Evolutionary conservation across 1,140 invertebrate species (phyloP).

Genomic region (Metaphire vulgaris): DNA sequence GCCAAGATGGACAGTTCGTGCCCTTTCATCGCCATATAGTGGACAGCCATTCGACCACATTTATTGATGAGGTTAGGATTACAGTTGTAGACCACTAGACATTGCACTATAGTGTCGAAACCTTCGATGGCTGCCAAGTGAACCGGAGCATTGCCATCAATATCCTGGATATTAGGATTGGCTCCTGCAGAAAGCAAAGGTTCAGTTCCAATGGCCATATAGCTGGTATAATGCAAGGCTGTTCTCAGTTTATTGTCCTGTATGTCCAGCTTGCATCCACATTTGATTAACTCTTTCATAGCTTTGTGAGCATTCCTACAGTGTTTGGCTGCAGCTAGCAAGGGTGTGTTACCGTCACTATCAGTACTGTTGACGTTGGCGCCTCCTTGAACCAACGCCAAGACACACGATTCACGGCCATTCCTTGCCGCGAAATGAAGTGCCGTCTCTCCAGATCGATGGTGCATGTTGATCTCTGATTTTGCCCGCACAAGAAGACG

Average conservation of each 20-base stretch:
- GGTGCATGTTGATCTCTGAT: constrained; percentile 27
- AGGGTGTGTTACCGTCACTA: constrained; percentile 38
- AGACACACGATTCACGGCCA: constrained; percentile 36
- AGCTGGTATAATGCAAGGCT: constrained; percentile 42
- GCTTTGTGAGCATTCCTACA: constrained; percentile 31
- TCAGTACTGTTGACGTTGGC: constrained; percentile 36
- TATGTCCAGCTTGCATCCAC: constrained; percentile 35
- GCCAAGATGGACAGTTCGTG: constrained; percentile 39
- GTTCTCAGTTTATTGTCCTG: constrained; percentile 36
- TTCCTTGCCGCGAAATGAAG: constrained; percentile 40
- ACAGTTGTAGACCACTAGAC: constrained; percentile 35
- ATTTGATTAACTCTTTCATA: constrained; percentile 33
- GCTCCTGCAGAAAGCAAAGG: constrained; percentile 38
- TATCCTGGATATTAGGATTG: constrained; percentile 39
- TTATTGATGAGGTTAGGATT: constrained; percentile 38
- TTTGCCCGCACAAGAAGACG: not conserved
- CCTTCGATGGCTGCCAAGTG: constrained; percentile 45
- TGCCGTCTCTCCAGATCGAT: constrained; percentile 32
- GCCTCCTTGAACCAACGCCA: constrained; percentile 33
- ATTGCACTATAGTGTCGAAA: constrained; percentile 37
- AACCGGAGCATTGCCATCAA: constrained; percentile 39
- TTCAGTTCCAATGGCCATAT: constrained; percentile 37
- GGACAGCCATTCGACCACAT: constrained; percentile 37
- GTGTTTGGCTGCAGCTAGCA: constrained; percentile 37
- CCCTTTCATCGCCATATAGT: constrained; percentile 44